phyloP scores from a whole-genome alignment of 2,797 vertebrate genomes.

The Yasuhikotakia modesta region DNA sequence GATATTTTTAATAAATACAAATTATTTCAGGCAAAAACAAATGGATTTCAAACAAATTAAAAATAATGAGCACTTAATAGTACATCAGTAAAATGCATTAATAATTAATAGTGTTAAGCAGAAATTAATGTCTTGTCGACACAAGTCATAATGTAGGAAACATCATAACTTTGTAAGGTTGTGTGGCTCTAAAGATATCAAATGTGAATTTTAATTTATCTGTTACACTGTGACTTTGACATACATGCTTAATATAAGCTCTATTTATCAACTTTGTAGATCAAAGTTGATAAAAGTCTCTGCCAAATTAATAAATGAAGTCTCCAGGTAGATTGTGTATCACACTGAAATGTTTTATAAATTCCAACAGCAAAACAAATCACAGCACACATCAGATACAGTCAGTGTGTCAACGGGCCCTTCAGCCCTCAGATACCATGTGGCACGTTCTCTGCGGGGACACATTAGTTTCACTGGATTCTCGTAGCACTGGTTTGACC shows the following conservation, averaged over 20 bases:
- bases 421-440: background rate
- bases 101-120: too few relatives aligned
- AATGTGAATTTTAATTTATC: background rate
- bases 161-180: background rate
- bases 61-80: too few relatives aligned
- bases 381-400: background rate
- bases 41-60: background rate
- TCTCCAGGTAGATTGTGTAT: too few relatives aligned
- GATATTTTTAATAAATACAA: background rate
- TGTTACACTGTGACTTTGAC: background rate
- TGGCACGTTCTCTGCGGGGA: conserved; percentile 25
- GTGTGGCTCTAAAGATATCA: conserved; percentile 1
- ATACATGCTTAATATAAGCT: background rate
- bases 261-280: background rate
- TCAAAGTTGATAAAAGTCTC: too few relatives aligned
- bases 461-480: conserved; percentile 55
- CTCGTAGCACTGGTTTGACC: conserved; percentile 72
- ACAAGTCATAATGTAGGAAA: background rate
- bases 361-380: background rate
- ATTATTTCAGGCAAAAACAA: background rate
- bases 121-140: background rate
- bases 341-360: too few relatives aligned
- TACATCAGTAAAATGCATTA: too few relatives aligned
- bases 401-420: background rate
- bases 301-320: too few relatives aligned